Evolutionary conservation across 1,140 invertebrate species (phyloP).

Genomic region (Oryctes rhinoceros): DNA sequence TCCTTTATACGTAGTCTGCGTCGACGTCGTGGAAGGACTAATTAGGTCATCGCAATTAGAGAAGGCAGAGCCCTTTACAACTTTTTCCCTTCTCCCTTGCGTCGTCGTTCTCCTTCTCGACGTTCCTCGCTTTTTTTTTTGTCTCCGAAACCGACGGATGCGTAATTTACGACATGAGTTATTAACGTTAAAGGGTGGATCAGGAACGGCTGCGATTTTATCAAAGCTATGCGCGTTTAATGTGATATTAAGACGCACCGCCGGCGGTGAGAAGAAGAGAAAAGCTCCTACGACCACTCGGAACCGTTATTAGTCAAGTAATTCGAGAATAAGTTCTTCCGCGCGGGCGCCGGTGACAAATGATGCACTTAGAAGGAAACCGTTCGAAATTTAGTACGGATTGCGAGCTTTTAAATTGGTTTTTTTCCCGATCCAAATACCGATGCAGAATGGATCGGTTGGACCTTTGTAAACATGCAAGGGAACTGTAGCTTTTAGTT

Average conservation of each 20-base stretch:
- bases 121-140: background rate
- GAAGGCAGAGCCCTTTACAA: slow-evolving; percentile 1
- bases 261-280: background rate
- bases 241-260: slow-evolving; percentile 16
- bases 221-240: slow-evolving; percentile 24
- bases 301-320: background rate
- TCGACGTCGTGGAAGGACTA: background rate
- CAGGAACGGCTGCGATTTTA: background rate
- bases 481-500: background rate
- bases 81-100: background rate
- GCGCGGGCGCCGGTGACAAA: background rate
- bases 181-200: slow-evolving; percentile 31
- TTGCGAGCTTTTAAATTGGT: background rate
- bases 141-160: slow-evolving; percentile 6
- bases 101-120: background rate
- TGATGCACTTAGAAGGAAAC: background rate
- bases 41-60: slow-evolving; percentile 34
- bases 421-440: background rate
- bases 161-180: slow-evolving; percentile 33
- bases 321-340: slow-evolving; percentile 6
- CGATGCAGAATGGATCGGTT: background rate
- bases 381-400: slow-evolving; percentile 9
- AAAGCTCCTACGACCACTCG: background rate
- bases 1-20: slow-evolving; percentile 24
- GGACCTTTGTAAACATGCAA: background rate